Evolutionary conservation across 2,797 vertebrate genomes (phyloP).

Genomic region (Aplochiton taeniatus): DNA sequence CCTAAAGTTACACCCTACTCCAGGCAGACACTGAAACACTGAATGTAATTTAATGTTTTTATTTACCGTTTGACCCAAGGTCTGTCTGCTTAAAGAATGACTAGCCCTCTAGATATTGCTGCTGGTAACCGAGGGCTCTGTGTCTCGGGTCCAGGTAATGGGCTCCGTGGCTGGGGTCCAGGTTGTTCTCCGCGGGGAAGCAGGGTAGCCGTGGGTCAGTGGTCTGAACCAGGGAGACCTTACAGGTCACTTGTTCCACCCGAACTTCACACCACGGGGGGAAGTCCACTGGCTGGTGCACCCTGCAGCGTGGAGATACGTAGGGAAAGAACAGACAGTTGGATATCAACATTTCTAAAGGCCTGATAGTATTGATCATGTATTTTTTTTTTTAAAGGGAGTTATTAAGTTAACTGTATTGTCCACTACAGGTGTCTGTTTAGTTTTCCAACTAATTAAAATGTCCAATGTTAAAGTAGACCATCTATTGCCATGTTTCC

Average conservation of each 20-base stretch:
- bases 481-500: too few species aligned
- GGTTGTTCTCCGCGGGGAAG: constrained; percentile 57
- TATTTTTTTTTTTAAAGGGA: neutral
- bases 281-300: constrained; percentile 90
- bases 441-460: too few species aligned
- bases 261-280: constrained; percentile 85
- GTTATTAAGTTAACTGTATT: too few species aligned
- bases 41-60: too few species aligned
- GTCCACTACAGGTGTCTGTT: too few species aligned
- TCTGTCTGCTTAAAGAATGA: neutral
- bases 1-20: too few species aligned
- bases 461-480: too few species aligned
- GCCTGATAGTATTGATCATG: neutral
- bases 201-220: constrained; percentile 85
- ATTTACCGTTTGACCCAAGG: too few species aligned
- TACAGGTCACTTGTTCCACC: constrained; percentile 84
- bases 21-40: neutral
- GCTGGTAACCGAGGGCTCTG: too few species aligned
- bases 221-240: constrained; percentile 85
- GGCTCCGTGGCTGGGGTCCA: constrained; percentile 77
- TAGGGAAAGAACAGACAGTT: too few species aligned
- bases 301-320: constrained; percentile 41
- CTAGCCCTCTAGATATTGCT: neutral
- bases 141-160: too few species aligned
- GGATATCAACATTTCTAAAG: too few species aligned